Evolutionary conservation across 2,888 invertebrate species (phyloP).

Genomic region (Clusia tigrina): DNA sequence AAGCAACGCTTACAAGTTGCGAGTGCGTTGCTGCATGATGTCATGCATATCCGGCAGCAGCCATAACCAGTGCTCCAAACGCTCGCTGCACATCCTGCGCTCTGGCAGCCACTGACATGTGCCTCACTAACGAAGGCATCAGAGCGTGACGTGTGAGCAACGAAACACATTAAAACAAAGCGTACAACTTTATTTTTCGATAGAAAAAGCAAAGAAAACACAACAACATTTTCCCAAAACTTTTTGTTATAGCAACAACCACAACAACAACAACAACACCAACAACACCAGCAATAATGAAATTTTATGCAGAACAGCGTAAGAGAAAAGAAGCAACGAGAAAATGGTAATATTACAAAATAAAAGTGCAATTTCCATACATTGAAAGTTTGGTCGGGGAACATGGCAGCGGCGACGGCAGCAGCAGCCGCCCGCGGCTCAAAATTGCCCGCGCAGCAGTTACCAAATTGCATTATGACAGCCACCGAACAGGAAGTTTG

Average conservation of each 20-base stretch:
- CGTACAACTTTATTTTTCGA: not conserved
- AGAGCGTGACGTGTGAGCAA: conserved; percentile 23
- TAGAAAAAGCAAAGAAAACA: not conserved
- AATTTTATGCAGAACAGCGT: conserved; percentile 26
- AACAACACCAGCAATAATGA: conserved; percentile 2
- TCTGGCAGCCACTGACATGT: not conserved
- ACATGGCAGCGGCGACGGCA: not conserved
- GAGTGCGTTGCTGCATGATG: not conserved
- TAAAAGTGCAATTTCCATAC: conserved; percentile 27
- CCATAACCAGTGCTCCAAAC: not conserved
- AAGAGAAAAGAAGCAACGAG: not conserved
- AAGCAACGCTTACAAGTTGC: conserved; percentile 2
- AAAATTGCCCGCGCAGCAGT: conserved; percentile 4
- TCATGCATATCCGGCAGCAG: conserved; percentile 20
- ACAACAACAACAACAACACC: not conserved
- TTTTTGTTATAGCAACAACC: not conserved
- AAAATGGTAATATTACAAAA: conserved; percentile 17
- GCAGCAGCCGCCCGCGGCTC: conserved; percentile 9
- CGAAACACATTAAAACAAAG: conserved; percentile 19
- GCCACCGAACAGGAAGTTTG: conserved; percentile 25
- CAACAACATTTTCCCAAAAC: not conserved
- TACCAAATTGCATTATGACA: conserved; percentile 18
- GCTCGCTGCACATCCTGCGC: not conserved
- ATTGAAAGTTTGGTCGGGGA: conserved; percentile 13
- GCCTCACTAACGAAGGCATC: conserved; percentile 9